A percentile compares a stretch with the other conserved stretches of the same genome.
Conservation (phyloP, 2,113 vertebrate genomes). For the Phylloscopus whistleri region DNA sequence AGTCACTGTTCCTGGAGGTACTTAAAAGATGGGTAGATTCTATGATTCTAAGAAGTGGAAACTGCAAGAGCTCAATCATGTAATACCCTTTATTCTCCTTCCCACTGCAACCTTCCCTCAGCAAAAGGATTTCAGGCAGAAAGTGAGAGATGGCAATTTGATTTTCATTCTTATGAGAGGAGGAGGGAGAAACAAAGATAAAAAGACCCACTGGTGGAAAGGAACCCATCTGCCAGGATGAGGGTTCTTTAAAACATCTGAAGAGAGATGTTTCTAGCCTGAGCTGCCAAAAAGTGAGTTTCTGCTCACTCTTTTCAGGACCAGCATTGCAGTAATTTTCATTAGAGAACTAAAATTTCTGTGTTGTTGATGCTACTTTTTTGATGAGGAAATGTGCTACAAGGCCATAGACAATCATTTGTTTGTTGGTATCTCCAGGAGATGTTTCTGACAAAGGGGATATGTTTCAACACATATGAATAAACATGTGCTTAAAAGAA, state of each 20-base stretch:
- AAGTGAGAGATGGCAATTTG: neutral
- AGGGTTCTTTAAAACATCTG: neutral
- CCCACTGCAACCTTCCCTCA: neutral
- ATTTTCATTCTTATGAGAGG: neutral
- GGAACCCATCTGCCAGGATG: too few species aligned
- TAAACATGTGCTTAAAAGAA: neutral
- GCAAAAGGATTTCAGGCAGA: neutral
- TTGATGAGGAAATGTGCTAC: neutral
- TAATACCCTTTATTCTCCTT: neutral
- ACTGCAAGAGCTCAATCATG: neutral
- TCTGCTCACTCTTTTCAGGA: neutral
- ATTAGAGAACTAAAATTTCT: neutral
- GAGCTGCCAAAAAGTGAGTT: neutral
- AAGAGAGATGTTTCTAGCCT: neutral
- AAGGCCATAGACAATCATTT: neutral
- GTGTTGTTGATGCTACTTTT: neutral
- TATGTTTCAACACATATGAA: neutral
- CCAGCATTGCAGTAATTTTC: neutral
- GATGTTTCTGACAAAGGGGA: neutral
- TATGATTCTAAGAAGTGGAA: neutral
- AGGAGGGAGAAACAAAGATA: neutral
- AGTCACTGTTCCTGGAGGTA: neutral
- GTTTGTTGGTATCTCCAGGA: neutral
- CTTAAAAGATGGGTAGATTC: neutral
- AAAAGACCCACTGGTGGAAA: neutral